Conservation (phyloP, 2,888 invertebrate species). For the Calephelis perditalis region DNA sequence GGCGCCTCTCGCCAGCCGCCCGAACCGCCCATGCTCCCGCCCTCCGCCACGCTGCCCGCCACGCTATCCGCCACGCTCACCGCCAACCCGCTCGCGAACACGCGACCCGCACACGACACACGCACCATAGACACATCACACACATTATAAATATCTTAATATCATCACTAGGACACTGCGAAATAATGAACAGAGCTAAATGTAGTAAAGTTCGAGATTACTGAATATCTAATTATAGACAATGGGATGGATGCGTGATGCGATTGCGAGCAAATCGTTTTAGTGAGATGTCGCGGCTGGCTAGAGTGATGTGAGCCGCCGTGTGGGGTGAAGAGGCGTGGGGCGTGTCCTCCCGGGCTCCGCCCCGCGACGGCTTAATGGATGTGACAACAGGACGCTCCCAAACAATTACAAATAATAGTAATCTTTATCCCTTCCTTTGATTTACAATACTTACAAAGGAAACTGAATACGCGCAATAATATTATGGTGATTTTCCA, state of each 20-base stretch:
- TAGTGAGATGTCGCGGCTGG: conserved; percentile 49
- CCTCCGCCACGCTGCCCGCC: conserved; percentile 36
- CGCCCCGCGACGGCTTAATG: conserved; percentile 63
- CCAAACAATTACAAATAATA: conserved; percentile 54
- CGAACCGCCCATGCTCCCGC: conserved; percentile 58
- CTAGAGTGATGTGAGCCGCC: conserved; percentile 28
- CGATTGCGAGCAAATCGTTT: conserved; percentile 69
- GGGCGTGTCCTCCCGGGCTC: conserved; percentile 51
- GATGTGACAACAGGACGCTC: conserved; percentile 75
- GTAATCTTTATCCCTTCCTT: conserved; percentile 64
- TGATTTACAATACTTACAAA: conserved; percentile 24
- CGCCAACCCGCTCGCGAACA: conserved; percentile 20
- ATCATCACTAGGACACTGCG: neutral
- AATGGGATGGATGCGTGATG: conserved; percentile 54
- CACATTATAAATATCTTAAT: conserved; percentile 13
- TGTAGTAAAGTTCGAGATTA: conserved; percentile 3
- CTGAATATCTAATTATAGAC: conserved; percentile 31
- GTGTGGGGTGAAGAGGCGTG: conserved; percentile 30
- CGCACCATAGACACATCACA: conserved; percentile 21
- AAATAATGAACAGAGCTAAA: no score
- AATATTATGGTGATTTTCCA: conserved; percentile 10
- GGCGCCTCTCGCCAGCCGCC: conserved; percentile 64
- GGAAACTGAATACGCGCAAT: conserved; percentile 16
- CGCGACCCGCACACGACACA: conserved; percentile 19
- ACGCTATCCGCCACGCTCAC: conserved; percentile 27